Evolutionary conservation across 2,113 vertebrate species (phyloP).

Genomic region (Lucifuga dentata): DNA sequence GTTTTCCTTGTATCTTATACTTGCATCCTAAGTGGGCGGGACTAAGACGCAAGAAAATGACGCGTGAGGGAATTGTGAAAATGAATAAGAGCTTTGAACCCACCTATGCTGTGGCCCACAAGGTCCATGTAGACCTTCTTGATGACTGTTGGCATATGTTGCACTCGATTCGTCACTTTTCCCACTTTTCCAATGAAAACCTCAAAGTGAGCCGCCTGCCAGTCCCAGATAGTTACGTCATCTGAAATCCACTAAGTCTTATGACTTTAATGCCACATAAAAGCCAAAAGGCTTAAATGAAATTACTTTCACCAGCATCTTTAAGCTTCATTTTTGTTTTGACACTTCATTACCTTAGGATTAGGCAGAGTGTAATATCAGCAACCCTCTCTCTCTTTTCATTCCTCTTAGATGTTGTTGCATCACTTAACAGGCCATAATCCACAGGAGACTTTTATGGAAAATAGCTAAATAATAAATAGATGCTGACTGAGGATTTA

Average conservation of each 20-base stretch:
- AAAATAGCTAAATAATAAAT: conserved; percentile 6
- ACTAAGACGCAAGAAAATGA: too few relatives aligned
- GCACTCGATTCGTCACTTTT: background rate
- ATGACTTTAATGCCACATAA: background rate
- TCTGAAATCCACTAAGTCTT: conserved; percentile 27
- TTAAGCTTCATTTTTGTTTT: conserved; percentile 9
- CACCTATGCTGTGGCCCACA: too few relatives aligned
- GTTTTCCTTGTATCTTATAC: too few relatives aligned
- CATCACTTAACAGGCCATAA: conserved; percentile 46
- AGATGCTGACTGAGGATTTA: conserved; percentile 9
- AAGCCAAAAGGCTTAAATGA: conserved; percentile 27
- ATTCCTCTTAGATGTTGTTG: conserved; percentile 32
- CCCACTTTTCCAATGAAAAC: too few relatives aligned
- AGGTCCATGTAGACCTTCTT: background rate
- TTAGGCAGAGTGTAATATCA: conserved; percentile 28
- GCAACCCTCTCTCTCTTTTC: conserved; percentile 39
- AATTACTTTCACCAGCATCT: conserved; percentile 18
- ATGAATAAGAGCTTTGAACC: too few relatives aligned
- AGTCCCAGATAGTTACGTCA: conserved; percentile 38
- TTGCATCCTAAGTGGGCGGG: too few relatives aligned
- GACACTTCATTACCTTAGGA: conserved; percentile 16
- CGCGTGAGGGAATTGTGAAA: too few relatives aligned
- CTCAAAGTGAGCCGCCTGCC: background rate
- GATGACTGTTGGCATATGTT: background rate
- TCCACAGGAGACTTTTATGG: conserved; percentile 23